Percentiles rank a stretch among this genome's conserved stretches.
Evolutionary conservation across 1,140 invertebrate species (phyloP).

Genomic region (Carposina sasakii): DNA sequence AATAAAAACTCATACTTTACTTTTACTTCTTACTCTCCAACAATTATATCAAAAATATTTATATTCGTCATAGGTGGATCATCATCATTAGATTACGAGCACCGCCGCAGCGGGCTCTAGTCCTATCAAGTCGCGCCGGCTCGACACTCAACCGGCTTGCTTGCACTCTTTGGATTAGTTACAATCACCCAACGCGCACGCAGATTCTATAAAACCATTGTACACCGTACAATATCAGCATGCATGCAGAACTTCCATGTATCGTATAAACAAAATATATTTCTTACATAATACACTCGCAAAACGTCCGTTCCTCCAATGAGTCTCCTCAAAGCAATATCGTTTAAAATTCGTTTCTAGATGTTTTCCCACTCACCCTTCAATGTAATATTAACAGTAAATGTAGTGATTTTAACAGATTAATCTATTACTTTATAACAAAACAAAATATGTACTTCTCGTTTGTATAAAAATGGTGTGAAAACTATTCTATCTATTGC

Average conservation of each 20-base stretch:
- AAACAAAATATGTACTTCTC: slow-evolving; percentile 60
- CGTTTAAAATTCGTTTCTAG: slow-evolving; percentile 39
- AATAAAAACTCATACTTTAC: slow-evolving; percentile 63
- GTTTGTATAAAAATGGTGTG: slow-evolving; percentile 49
- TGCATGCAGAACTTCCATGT: slow-evolving; percentile 34
- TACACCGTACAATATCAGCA: slow-evolving; percentile 32
- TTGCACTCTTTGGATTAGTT: slow-evolving; percentile 40
- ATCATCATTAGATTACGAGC: slow-evolving; percentile 19
- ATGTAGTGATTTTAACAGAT: slow-evolving; percentile 55
- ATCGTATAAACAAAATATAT: slow-evolving; percentile 33
- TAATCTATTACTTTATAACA: slow-evolving; percentile 64
- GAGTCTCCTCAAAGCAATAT: slow-evolving; percentile 53
- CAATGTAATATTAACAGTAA: slow-evolving; percentile 47
- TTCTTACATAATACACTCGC: slow-evolving; percentile 37
- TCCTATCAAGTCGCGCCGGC: slow-evolving; percentile 28
- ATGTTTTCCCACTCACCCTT: slow-evolving; percentile 59
- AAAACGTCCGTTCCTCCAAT: slow-evolving; percentile 43
- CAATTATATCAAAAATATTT: slow-evolving; percentile 58
- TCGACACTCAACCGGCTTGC: slow-evolving; percentile 24
- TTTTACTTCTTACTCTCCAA: slow-evolving; percentile 54
- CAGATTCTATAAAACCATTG: slow-evolving; percentile 24
- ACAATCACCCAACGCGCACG: slow-evolving; percentile 36
- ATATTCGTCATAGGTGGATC: slow-evolving; percentile 32
- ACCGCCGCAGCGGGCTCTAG: slow-evolving; percentile 11
- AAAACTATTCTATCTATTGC: slow-evolving; percentile 45